phyloP scores from a whole-genome alignment of 1,140 invertebrate species.

The Brachionus rotundiformis region DNA sequence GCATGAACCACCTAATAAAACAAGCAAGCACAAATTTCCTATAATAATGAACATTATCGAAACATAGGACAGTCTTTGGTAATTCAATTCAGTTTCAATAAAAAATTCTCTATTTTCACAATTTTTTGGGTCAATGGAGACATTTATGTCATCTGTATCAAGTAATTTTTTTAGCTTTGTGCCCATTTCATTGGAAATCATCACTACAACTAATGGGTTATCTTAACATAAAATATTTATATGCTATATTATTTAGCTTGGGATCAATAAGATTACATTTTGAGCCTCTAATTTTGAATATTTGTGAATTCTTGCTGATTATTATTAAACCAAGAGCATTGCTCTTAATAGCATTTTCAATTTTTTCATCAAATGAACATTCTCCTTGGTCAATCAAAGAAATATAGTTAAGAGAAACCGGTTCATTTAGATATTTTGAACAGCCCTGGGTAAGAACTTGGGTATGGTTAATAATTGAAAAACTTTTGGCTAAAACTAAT shows the following conservation, averaged over 20 bases:
- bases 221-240: not conserved
- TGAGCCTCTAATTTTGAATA: conserved; percentile 13
- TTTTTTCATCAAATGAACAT: conserved; percentile 11
- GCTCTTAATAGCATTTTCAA: not conserved
- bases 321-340: conserved; percentile 1
- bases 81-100: conserved; percentile 13
- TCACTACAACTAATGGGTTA: not conserved
- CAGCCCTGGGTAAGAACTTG: not conserved
- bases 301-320: conserved; percentile 39
- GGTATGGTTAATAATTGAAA: not conserved
- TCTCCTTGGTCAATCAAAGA: conserved; percentile 13
- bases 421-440: not conserved
- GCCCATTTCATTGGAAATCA: conserved; percentile 26
- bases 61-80: conserved; percentile 10
- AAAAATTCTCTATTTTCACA: conserved; percentile 32
- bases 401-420: not conserved
- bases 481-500: not conserved
- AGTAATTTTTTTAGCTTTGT: not conserved
- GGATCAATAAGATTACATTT: not conserved
- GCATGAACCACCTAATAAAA: not conserved
- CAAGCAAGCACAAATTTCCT: conserved; percentile 17
- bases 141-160: not conserved
- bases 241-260: not conserved
- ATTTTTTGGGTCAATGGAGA: conserved; percentile 30
- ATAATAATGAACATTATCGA: conserved; percentile 40